Conservation (phyloP, 23 tunicate species). For the Trididemnum clinides region DNA sequence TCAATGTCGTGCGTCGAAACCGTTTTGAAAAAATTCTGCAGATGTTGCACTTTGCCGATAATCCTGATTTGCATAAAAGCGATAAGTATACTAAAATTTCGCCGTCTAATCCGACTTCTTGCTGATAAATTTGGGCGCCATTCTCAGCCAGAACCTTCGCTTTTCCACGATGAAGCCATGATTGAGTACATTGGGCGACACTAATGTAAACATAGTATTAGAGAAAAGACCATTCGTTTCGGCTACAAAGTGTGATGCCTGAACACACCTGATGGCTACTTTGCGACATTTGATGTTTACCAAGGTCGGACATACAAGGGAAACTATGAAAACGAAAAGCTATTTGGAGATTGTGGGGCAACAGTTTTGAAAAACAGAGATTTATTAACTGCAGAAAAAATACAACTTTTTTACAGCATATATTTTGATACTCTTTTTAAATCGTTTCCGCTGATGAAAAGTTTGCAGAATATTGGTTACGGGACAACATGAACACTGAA, state of each 20-base stretch:
- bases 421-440: conserved; percentile 2
- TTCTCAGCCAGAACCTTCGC: not conserved
- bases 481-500: not conserved
- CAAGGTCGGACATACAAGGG: not conserved
- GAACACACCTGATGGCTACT: conserved; percentile 8
- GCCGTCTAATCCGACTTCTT: not conserved
- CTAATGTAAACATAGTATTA: conserved; percentile 2
- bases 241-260: conserved; percentile 18
- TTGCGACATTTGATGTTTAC: not conserved
- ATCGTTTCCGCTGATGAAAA: conserved; percentile 4
- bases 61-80: conserved; percentile 1
- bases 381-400: not conserved
- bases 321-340: not conserved
- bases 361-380: conserved; percentile 4
- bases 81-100: too few species aligned
- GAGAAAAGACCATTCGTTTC: not conserved
- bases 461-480: not conserved
- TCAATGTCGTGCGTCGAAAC: conserved; percentile 13
- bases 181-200: conserved; percentile 11
- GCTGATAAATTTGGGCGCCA: conserved; percentile 11
- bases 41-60: conserved; percentile 18
- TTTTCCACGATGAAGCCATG: conserved; percentile 19
- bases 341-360: not conserved
- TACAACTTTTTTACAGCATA: not conserved
- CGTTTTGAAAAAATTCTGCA: conserved; percentile 19